phyloP scores from a whole-genome alignment of 2,113 vertebrate genomes.

The Mustelus asterias region DNA sequence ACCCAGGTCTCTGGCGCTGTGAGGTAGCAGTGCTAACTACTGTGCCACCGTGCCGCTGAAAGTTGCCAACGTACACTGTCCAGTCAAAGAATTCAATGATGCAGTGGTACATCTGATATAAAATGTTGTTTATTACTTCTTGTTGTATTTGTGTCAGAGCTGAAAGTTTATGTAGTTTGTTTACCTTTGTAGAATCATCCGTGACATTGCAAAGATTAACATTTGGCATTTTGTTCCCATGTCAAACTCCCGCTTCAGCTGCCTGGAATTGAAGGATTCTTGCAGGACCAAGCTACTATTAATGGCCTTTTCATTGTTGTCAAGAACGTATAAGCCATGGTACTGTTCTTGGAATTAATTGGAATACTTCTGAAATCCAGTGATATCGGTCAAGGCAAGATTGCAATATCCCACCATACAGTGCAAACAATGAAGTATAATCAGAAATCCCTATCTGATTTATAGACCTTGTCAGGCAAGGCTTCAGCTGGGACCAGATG shows the following conservation, averaged over 20 bases:
- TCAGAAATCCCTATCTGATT: not conserved
- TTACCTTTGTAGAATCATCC: not conserved
- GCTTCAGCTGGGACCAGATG: too few species aligned
- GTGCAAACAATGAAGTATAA: not conserved
- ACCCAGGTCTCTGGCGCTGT: too few species aligned
- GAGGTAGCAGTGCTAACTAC: too few species aligned
- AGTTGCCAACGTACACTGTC: not conserved
- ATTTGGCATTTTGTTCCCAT: not conserved
- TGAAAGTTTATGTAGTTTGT: not conserved
- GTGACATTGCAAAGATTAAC: not conserved
- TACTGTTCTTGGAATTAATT: not conserved
- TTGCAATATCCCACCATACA: not conserved
- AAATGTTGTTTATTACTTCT: not conserved
- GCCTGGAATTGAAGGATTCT: not conserved
- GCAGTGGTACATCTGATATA: not conserved
- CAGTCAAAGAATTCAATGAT: not conserved
- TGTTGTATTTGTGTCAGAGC: not conserved
- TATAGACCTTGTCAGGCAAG: not conserved
- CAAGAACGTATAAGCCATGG: not conserved
- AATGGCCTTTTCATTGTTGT: not conserved
- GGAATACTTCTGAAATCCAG: not conserved
- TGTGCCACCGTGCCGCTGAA: too few species aligned
- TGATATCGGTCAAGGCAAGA: not conserved
- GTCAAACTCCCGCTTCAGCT: not conserved
- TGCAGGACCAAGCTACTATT: not conserved